Percentiles rank a stretch among this genome's conserved stretches.
These are phyloP conservation scores for Luperina nickerlii DNA, from an alignment of 2,888 invertebrate species.

Conservation along the genomic window DNA sequence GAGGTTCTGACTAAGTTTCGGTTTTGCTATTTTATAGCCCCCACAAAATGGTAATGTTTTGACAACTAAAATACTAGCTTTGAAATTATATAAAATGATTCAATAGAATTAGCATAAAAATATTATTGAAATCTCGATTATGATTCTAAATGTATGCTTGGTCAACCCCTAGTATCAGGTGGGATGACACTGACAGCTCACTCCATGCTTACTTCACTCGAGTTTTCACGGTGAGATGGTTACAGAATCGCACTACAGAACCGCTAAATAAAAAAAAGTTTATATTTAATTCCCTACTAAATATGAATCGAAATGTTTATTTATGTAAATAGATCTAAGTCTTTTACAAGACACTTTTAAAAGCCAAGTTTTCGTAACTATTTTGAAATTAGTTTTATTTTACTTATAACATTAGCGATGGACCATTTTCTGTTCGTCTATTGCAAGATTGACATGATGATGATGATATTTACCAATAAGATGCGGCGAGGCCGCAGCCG, in stretches of 20 bases:
- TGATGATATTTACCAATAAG: constrained; percentile 52
- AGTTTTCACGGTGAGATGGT: too few relatives aligned
- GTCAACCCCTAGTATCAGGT: too few relatives aligned
- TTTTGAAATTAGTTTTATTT: neutral
- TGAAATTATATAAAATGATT: too few relatives aligned
- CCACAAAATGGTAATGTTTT: too few relatives aligned
- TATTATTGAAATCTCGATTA: too few relatives aligned
- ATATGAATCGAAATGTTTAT: neutral
- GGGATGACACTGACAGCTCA: too few relatives aligned
- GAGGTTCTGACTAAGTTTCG: too few relatives aligned
- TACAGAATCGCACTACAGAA: neutral
- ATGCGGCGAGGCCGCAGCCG: constrained; percentile 49
- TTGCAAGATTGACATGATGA: constrained; percentile 1
- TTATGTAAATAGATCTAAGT: neutral
- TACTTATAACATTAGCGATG: neutral
- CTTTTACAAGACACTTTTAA: neutral
- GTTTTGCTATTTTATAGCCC: too few relatives aligned
- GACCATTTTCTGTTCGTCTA: neutral
- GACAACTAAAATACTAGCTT: too few relatives aligned
- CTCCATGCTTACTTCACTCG: too few relatives aligned
- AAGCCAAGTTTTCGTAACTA: neutral
- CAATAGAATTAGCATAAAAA: too few relatives aligned
- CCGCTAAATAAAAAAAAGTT: neutral
- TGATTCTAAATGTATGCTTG: too few relatives aligned
- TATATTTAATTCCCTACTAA: neutral